phyloP scores from a whole-genome alignment of 2,797 vertebrate species.

The Pelobates cultripes region DNA sequence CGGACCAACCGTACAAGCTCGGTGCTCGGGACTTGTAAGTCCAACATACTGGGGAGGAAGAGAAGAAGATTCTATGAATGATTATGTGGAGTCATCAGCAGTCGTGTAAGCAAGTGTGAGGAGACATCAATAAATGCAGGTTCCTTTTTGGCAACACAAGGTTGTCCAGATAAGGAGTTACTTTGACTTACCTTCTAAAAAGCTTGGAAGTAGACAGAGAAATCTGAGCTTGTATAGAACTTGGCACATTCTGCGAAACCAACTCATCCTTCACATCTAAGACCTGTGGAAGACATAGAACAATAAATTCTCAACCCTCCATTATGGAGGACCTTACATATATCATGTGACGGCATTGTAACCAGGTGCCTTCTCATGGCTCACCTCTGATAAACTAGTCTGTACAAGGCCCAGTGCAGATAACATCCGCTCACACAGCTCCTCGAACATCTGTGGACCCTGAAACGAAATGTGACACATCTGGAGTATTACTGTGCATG shows the following conservation, averaged over 20 bases:
- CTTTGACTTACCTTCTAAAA: constrained; percentile 36
- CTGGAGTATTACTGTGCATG: not conserved
- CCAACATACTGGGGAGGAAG: constrained; percentile 22
- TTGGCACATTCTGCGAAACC: constrained; percentile 42
- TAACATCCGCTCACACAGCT: constrained; percentile 42
- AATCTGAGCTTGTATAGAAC: constrained; percentile 29
- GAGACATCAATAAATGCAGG: not conserved
- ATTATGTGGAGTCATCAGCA: too few species aligned
- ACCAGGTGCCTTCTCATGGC: not conserved
- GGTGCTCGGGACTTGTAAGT: constrained; percentile 32
- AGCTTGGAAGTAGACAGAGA: constrained; percentile 36
- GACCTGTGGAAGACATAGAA: constrained; percentile 17
- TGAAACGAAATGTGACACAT: constrained; percentile 18
- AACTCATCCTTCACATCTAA: constrained; percentile 50
- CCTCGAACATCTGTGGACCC: constrained; percentile 40
- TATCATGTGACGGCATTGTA: too few species aligned
- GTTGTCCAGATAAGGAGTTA: not conserved
- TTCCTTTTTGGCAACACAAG: not conserved
- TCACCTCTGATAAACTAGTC: constrained; percentile 44
- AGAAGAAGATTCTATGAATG: not conserved
- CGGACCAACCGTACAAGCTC: constrained; percentile 45
- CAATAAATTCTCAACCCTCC: not conserved
- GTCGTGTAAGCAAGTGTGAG: too few species aligned
- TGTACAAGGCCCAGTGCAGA: constrained; percentile 45
- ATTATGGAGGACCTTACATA: not conserved